Base-by-base conservation (phyloP, 2,888 invertebrate genomes). In the Helicoverpa assulta region DNA sequence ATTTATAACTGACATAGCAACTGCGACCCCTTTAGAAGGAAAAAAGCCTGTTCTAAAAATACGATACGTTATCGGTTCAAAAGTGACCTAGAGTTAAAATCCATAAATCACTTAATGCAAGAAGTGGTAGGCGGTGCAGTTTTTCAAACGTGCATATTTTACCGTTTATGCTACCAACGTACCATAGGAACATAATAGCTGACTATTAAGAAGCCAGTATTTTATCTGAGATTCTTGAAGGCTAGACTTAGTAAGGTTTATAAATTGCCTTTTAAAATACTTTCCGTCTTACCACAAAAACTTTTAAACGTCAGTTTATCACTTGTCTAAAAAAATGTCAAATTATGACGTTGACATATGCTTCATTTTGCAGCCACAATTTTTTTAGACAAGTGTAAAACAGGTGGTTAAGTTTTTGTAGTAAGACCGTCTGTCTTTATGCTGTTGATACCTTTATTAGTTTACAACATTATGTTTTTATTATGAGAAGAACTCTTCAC, bases 151-250 rank as follows among this genome's bases (percentile, higher is more conserved):
- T 55, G 29, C 66, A 71, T 67, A 51, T 61, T 63, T 70, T 6
- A 26, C 14, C 26, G 12, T 10, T 29, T n/a, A 54, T 2, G 54
- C 18, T 3, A 16, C 3, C 50, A 33, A 33, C 12, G 5, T 5
- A 26, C n/a, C n/a, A n/a, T n/a, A n/a, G n/a, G n/a, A n/a, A 33
- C 57, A 6, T 81, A 79, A 82, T 82, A 65, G 70, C 56, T 66
- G 73, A 68, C 70, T 78, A 85, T 83, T 84, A 81, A 67, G 70
- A 51, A 65, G 73, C 55, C 47, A 57, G 70, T 77, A 85, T 84
- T 85, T 85, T 78, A 83, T 73, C 73, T 74, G 66, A 79, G 80
- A 84, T 83, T 85, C 63, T 67, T 66, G 6, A 70, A 73, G 63
- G 66, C 62, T 80, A 79, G 64, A 65, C 64, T 74, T 50, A 26